Conservation (phyloP, 1,140 invertebrate genomes). For the Temnothorax nylanderi region DNA sequence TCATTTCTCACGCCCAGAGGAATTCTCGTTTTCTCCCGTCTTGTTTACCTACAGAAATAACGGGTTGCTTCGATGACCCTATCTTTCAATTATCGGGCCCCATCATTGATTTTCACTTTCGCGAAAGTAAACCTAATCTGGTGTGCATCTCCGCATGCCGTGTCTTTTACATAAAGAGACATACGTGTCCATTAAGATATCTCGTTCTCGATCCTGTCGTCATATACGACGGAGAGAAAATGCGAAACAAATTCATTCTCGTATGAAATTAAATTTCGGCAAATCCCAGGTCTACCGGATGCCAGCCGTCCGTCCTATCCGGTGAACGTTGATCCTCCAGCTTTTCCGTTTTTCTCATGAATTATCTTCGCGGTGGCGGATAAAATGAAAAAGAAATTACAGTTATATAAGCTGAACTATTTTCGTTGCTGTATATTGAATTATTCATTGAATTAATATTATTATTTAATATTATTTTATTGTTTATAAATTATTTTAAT, state of each 20-base stretch:
- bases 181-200: background rate
- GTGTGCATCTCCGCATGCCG: constrained; percentile 38
- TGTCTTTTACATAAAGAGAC: constrained; percentile 34
- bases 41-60: constrained; percentile 75
- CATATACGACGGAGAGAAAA: constrained; percentile 1
- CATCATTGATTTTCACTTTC: constrained; percentile 65
- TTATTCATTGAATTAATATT: background rate
- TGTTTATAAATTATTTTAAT: background rate
- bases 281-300: constrained; percentile 5
- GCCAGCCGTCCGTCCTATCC: constrained; percentile 2
- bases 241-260: constrained; percentile 35
- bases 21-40: constrained; percentile 60
- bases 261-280: constrained; percentile 65
- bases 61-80: constrained; percentile 64
- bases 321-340: background rate
- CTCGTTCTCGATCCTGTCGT: background rate
- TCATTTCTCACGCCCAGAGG: constrained; percentile 68
- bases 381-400: constrained; percentile 3
- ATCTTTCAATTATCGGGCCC: constrained; percentile 69
- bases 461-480: background rate
- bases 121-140: constrained; percentile 70
- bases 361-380: background rate
- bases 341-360: background rate
- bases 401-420: constrained; percentile 23
- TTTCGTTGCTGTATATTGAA: background rate